Base-by-base conservation (phyloP, 2,888 invertebrate genomes). In the Taenaris catops region DNA sequence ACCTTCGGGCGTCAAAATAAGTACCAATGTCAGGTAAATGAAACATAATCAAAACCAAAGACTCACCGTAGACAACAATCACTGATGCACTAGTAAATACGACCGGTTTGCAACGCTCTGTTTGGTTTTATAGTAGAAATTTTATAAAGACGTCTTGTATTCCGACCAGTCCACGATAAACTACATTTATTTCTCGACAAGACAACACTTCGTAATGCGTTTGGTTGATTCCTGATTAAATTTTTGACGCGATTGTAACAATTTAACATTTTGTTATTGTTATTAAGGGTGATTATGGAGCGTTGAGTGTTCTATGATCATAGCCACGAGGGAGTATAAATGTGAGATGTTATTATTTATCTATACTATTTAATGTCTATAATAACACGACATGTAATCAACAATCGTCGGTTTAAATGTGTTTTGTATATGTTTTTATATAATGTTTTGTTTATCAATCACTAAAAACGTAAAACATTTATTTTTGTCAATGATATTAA, bases 51-150 rank as follows among this genome's bases (percentile, higher is more conserved):
- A 12, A 11, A n/a, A 12, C 19, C 19, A 23, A 25, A 28, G 17
- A 24, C 40, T 37, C 12, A 44, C 43, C 21, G 8, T 23, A 6
- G 16, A 29, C 28, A 28, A 3, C 21, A 14, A 10, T n/a, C 9
- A 19, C 21, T 2, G 31, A 31, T 41, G 34, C 28, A 44, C 42
- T 42, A 44, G 29, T 41, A 40, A 31, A 12, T 28, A 32, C 38
- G 29, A 26, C 41, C 32, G 37, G 48, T 27, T 48, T 41, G 38
- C 43, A 38, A 48, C 44, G 46, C 42, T 46, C 40, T 38, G 29
- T 36, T 44, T 31, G 23, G 14, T 20, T 17, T 14, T 23, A 27
- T n/a, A 16, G 21, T 4, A 20, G 8, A 20, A 23, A 23, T 3
- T 25, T 25, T 25, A 21, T 28, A 33, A 26, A 38, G 41, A 41